phyloP scores from a whole-genome alignment of 2,888 invertebrate species.

The Chorisops tibialis region DNA sequence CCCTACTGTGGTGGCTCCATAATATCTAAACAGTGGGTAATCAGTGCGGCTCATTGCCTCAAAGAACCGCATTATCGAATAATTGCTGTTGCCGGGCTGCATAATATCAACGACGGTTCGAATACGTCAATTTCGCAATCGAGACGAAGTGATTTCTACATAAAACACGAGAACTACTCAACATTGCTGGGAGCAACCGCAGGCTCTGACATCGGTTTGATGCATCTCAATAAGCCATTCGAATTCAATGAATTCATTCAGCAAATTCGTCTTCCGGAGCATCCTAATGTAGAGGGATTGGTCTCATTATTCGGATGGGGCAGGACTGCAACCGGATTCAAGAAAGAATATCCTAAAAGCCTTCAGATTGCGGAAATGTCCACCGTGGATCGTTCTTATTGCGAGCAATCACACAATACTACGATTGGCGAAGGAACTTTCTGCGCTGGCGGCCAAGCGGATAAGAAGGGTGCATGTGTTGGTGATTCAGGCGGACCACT shows the following conservation, averaged over 20 bases:
- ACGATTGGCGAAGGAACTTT: conserved; percentile 27
- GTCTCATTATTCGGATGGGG: conserved; percentile 33
- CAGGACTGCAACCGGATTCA: conserved; percentile 15
- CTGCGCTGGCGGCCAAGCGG: conserved; percentile 30
- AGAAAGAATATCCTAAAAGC: conserved; percentile 22
- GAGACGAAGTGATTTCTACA: conserved; percentile 13
- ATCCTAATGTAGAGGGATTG: conserved; percentile 2
- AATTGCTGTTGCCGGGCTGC: conserved; percentile 23
- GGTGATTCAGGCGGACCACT: conserved; percentile 38
- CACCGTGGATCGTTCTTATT: conserved; percentile 22
- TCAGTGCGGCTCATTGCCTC: conserved; percentile 35
- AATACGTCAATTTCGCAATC: conserved; percentile 6
- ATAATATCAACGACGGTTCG: conserved; percentile 13
- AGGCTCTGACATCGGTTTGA: conserved; percentile 32
- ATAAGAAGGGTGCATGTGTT: conserved; percentile 31
- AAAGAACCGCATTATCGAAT: conserved; percentile 21
- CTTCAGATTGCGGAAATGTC: conserved; percentile 29
- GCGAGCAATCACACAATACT: conserved; percentile 18
- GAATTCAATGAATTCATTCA: conserved; percentile 24
- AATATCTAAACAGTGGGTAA: conserved; percentile 28
- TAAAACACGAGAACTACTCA: conserved; percentile 20
- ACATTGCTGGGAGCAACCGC: conserved; percentile 25
- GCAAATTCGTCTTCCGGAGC: conserved; percentile 15
- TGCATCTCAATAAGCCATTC: conserved; percentile 28
- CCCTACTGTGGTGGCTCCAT: conserved; percentile 33